Evolutionary conservation across 2,888 invertebrate species (phyloP).

Genomic region (Aleiodes leptofemur): DNA sequence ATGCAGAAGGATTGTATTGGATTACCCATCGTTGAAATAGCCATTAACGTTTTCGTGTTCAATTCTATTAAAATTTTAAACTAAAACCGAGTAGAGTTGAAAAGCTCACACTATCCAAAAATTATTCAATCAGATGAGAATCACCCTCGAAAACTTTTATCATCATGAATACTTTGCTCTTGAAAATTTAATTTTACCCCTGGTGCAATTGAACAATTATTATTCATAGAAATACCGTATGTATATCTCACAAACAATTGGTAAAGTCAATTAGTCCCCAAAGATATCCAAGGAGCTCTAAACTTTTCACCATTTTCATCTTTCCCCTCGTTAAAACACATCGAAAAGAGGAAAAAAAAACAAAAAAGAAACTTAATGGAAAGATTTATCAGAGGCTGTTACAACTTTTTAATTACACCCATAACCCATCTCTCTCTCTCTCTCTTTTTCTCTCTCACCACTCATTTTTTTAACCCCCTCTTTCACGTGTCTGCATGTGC

Average conservation of each 20-base stretch:
- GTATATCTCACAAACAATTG: neutral
- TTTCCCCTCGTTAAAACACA: conserved; percentile 17
- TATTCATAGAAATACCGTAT: neutral
- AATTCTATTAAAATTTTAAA: conserved; percentile 32
- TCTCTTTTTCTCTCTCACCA: conserved; percentile 40
- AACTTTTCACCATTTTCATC: conserved; percentile 3
- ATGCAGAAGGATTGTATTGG: conserved; percentile 28
- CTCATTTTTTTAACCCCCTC: conserved; percentile 9
- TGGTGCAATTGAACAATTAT: neutral
- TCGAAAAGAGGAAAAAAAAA: neutral
- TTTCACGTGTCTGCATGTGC: conserved; percentile 9
- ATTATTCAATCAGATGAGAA: conserved; percentile 7
- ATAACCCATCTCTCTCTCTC: conserved; percentile 38
- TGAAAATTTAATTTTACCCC: neutral
- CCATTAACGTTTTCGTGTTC: conserved; percentile 31
- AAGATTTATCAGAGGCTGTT: conserved; percentile 44
- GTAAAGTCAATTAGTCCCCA: neutral
- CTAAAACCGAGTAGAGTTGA: neutral
- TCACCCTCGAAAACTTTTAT: neutral
- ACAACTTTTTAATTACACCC: conserved; percentile 47
- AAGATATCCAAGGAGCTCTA: neutral
- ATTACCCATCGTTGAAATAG: conserved; percentile 29
- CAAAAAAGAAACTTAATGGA: conserved; percentile 32
- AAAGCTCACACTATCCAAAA: no score
- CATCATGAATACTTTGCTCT: neutral